Evolutionary conservation across 2,113 vertebrate species (phyloP).

Genomic region (Solea solea): DNA sequence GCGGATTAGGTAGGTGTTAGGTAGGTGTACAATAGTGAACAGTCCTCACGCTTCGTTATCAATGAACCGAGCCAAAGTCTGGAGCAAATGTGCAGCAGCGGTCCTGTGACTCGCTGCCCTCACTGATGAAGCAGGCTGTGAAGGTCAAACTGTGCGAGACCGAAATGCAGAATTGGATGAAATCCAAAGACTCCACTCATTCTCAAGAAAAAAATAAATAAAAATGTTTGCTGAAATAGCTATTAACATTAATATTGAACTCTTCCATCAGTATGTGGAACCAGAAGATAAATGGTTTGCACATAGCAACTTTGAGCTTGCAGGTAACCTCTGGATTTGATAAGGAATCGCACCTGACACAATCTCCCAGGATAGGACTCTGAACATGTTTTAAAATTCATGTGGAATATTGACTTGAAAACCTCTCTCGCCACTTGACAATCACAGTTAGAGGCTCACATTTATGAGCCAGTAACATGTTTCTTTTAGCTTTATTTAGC

Average conservation of each 20-base stretch:
- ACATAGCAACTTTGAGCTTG: constrained; percentile 7
- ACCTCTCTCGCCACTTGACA: constrained; percentile 1
- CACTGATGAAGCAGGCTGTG: constrained; percentile 34
- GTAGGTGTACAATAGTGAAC: constrained; percentile 35
- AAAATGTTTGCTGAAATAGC: constrained; percentile 7
- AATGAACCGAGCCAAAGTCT: constrained; percentile 49
- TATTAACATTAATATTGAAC: constrained; percentile 4
- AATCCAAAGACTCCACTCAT: constrained; percentile 17
- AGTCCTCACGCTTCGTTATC: constrained; percentile 56
- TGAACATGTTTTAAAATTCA: constrained; percentile 12
- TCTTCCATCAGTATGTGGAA: constrained; percentile 8
- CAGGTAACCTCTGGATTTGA: constrained; percentile 8
- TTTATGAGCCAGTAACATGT: constrained; percentile 32
- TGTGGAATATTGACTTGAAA: constrained; percentile 7
- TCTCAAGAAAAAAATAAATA: neutral
- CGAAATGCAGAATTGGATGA: constrained; percentile 39
- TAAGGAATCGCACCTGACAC: constrained; percentile 12
- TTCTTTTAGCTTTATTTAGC: constrained; percentile 53
- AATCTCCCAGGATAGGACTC: neutral
- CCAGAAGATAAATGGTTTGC: neutral
- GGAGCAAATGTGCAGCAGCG: constrained; percentile 37
- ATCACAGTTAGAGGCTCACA: constrained; percentile 5
- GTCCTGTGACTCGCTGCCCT: constrained; percentile 46
- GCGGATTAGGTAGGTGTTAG: constrained; percentile 56
- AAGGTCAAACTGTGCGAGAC: constrained; percentile 48